A percentile compares a stretch with the other conserved stretches of the same genome.
Conservation (phyloP, 2,888 invertebrate species). For the Tetragnatha montana region DNA sequence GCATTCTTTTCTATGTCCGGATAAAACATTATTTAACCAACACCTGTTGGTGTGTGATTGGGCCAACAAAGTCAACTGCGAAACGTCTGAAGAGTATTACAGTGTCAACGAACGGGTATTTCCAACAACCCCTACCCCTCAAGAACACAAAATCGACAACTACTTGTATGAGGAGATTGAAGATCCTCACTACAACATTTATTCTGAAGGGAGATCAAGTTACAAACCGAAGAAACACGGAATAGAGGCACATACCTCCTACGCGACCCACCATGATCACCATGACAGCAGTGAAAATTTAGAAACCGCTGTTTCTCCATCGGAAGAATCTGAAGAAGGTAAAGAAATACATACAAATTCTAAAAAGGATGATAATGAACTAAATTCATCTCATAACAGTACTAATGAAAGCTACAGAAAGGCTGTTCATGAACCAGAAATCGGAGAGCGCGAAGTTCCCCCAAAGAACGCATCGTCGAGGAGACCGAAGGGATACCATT, state of each 20-base stretch:
- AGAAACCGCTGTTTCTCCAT: slow-evolving; percentile 1
- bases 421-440: background rate
- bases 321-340: background rate
- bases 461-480: background rate
- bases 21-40: slow-evolving; percentile 61
- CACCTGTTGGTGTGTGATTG: slow-evolving; percentile 59
- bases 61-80: slow-evolving; percentile 61
- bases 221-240: background rate
- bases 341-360: background rate
- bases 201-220: background rate
- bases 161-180: background rate
- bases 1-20: slow-evolving; percentile 63
- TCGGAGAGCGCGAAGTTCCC: background rate
- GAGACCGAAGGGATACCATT: slow-evolving; percentile 14
- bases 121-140: background rate
- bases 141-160: background rate
- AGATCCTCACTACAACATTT: background rate
- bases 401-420: background rate
- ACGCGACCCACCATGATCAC: background rate
- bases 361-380: background rate
- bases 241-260: background rate
- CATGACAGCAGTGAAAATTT: background rate
- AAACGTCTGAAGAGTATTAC: slow-evolving; percentile 7
- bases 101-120: slow-evolving; percentile 26
- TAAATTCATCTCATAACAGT: background rate